These are phyloP conservation scores for Cephus pulcher DNA, from an alignment of 2,888 invertebrate species.

Conservation along the genomic window DNA sequence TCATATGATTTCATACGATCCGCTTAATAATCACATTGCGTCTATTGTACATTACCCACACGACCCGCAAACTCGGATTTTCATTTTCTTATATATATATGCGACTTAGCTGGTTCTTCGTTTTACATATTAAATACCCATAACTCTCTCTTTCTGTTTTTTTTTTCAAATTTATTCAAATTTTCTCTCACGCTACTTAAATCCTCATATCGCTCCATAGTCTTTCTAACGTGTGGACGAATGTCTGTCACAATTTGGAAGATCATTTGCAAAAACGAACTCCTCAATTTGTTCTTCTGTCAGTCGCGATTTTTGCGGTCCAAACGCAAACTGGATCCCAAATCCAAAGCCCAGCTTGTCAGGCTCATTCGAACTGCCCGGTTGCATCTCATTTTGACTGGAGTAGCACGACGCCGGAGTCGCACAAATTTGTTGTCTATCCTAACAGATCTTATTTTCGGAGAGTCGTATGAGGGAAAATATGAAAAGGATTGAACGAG, in stretches of 20 bases:
- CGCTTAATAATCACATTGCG: slow-evolving; percentile 57
- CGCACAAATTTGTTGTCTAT: neutral
- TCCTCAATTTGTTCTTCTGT: neutral
- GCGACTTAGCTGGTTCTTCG: slow-evolving; percentile 37
- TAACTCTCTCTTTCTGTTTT: slow-evolving; percentile 24
- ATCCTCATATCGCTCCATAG: neutral
- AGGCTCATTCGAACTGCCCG: neutral
- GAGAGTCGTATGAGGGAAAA: neutral
- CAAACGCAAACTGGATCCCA: neutral
- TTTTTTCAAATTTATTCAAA: neutral
- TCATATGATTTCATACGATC: slow-evolving; percentile 24
- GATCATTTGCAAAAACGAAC: neutral
- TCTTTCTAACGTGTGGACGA: neutral
- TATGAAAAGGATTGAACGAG: neutral
- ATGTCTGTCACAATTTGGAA: neutral
- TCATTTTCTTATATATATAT: slow-evolving; percentile 1
- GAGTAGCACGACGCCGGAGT: neutral
- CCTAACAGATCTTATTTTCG: neutral
- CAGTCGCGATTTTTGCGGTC: neutral
- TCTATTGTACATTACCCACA: slow-evolving; percentile 61
- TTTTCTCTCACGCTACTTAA: neutral
- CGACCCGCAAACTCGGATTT: slow-evolving; percentile 52
- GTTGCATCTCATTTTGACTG: neutral
- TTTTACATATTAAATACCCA: slow-evolving; percentile 17
- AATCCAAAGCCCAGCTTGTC: neutral